Percentiles rank a stretch among this genome's conserved stretches.
These are phyloP conservation scores for Microtus ochrogaster DNA, from an alignment of 2,113 vertebrate species.

Conservation along the genomic window DNA sequence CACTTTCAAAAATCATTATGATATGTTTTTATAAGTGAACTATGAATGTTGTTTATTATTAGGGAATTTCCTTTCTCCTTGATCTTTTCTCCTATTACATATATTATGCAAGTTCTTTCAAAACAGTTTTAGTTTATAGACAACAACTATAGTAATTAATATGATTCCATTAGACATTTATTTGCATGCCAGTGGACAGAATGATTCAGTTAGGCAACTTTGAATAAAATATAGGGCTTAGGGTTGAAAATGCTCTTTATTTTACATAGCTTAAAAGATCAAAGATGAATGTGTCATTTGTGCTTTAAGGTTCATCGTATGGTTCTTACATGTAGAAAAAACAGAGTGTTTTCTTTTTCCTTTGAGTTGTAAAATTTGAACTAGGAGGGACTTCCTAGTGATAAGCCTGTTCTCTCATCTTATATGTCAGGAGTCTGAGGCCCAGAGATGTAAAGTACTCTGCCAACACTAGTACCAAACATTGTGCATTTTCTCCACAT, in stretches of 20 bases:
- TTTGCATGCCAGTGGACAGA: neutral
- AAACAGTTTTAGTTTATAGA: constrained; percentile 17
- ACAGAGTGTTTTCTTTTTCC: neutral
- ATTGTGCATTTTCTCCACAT: neutral
- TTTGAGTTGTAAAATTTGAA: constrained; percentile 29
- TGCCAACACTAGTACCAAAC: neutral
- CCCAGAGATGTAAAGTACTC: neutral
- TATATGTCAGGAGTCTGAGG: neutral
- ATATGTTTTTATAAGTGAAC: constrained; percentile 1
- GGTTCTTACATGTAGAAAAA: neutral
- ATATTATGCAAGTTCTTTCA: neutral
- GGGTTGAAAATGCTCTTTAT: neutral
- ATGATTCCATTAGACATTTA: constrained; percentile 19
- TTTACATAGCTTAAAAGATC: constrained; percentile 36
- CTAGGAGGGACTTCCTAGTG: neutral
- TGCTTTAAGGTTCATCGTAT: constrained; percentile 16
- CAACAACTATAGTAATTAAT: neutral
- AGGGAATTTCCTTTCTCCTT: neutral
- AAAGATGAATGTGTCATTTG: neutral
- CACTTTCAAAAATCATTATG: constrained; percentile 39
- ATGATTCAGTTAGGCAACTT: neutral
- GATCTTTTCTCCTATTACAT: constrained; percentile 6
- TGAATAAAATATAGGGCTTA: constrained; percentile 8
- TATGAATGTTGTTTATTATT: constrained; percentile 5
- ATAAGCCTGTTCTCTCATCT: neutral